These are phyloP conservation scores for Brienomyrus brachyistius DNA, from an alignment of 2,113 vertebrate species.

Conservation along the genomic window DNA sequence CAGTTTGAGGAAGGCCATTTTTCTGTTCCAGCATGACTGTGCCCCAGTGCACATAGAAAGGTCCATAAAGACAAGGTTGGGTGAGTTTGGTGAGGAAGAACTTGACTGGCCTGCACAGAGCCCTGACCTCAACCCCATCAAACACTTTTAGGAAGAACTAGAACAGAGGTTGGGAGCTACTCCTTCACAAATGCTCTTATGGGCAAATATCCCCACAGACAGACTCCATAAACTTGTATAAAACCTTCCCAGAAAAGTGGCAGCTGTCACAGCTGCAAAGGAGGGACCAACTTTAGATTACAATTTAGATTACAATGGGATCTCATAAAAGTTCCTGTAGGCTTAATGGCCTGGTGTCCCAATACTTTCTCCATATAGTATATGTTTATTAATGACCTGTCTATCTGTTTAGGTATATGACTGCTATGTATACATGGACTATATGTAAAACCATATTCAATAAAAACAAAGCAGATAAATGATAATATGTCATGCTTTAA, in stretches of 20 bases:
- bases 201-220: background rate
- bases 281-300: too few species aligned
- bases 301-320: background rate
- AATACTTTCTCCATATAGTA: background rate
- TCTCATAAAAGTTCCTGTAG: background rate
- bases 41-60: background rate
- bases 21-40: background rate
- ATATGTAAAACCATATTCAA: background rate
- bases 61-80: background rate
- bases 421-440: background rate
- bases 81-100: background rate
- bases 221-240: background rate
- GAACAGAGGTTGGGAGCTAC: background rate
- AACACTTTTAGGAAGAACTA: background rate
- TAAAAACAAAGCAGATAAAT: background rate
- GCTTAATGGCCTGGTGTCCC: background rate
- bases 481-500: background rate
- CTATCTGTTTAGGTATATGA: background rate
- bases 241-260: background rate
- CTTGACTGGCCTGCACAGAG: background rate
- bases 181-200: background rate
- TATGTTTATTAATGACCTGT: background rate
- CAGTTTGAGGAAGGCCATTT: background rate
- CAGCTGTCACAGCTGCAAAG: background rate
- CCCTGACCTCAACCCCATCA: background rate